Conservation (phyloP, 2,797 vertebrate genomes). For the Tapera naevia region DNA sequence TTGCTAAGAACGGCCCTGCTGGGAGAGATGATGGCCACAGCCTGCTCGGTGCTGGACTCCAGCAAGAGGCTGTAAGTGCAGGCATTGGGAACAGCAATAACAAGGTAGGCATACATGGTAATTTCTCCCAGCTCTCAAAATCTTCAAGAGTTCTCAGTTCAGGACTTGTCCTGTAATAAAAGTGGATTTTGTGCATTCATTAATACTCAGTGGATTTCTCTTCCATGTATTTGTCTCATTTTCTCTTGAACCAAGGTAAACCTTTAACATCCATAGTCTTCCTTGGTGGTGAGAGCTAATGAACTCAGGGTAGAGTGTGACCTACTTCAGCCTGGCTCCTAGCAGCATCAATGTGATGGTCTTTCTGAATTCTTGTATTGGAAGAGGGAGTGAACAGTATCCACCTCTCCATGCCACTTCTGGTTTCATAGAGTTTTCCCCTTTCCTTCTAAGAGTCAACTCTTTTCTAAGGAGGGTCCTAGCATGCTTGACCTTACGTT, state of each 20-base stretch:
- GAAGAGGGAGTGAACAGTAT: neutral
- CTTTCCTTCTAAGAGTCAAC: neutral
- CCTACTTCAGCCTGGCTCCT: neutral
- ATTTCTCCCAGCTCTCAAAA: neutral
- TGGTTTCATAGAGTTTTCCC: neutral
- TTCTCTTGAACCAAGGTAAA: neutral
- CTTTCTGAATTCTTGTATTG: neutral
- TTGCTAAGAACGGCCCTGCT: neutral
- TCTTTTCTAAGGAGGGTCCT: neutral
- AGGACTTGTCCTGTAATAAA: neutral
- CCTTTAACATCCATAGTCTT: neutral
- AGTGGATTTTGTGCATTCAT: neutral
- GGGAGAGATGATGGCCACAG: neutral
- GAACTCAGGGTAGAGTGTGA: neutral
- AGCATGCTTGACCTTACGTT: neutral
- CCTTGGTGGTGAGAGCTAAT: neutral
- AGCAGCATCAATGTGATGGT: neutral
- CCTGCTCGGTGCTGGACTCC: too few relatives aligned
- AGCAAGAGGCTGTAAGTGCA: neutral
- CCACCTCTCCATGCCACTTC: neutral
- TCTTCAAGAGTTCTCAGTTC: neutral
- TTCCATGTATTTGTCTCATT: neutral
- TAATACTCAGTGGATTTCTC: neutral
- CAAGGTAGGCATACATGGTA: neutral
- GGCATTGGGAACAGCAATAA: neutral